Evolutionary conservation across 2,797 vertebrate species (phyloP), one percentile per base, ranked within the genome.

Genomic region (Merluccius polli): DNA sequence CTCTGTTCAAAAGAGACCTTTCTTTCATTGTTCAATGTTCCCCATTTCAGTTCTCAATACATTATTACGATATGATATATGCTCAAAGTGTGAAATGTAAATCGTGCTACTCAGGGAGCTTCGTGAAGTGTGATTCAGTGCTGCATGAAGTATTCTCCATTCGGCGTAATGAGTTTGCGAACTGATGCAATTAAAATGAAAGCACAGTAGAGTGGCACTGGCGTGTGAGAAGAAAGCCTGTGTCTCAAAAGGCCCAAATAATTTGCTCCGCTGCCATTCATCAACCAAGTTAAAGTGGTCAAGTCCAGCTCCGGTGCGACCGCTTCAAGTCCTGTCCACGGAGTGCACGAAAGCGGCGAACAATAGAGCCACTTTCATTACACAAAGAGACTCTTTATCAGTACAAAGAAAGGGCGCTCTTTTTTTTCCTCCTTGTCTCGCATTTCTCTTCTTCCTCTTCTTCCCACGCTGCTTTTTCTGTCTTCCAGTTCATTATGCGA

Each of bases 101-200:
- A 16, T 18, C 41, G 2, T 3, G 41, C 41, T 41, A 8, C 38
- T 1, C 38, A 8, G 33, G 33, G 38, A 41, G 1, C 13, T 16
- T 2, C 41, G 2, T 48, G 38, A 18, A 48, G 41, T 48, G 41
- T 48, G 41, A 16, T 38, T 38, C 36, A 1, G 36, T 38, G 36
- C 36, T 38, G 36, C 36, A 12, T 35, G 33, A 35, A 35, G 3
- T 8, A 35, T 35, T 35, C 33, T 35, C 3, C 33, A 35, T 3
- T 35, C 3, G 33, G 33, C 3, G 8, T 35, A 3, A 8, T 35
- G 33, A 35, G 33, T 8, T 3, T 35, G 33, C 84, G 78, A 87
- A 48, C 70, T 83, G 86, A 83, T 89, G n/a, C 84, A 86, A 72
- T 84, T 89, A 75, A 87, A 88, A 86, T 75, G 77, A 85, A 52